Evolutionary conservation across 2,113 vertebrate species (phyloP), one percentile per base, ranked within the genome.

Genomic region (Centrocercus urophasianus): DNA sequence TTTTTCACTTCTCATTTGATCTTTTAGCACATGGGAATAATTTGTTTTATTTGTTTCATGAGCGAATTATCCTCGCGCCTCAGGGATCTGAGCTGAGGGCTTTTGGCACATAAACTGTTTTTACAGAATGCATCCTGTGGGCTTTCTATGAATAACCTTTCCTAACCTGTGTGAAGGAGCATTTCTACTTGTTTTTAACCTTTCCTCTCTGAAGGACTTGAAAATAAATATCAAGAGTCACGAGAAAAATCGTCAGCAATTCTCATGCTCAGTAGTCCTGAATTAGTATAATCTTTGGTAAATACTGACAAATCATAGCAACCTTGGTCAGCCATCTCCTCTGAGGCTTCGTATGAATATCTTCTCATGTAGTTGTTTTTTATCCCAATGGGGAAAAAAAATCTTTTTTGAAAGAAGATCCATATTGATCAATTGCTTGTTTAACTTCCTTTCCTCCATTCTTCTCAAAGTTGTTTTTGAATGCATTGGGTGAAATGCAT

Each of bases 1-100:
- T 36, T 50, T 93, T 64, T 87, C 82, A 87, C 38, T 93, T 95
- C 28, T 88, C 54, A 64, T 88, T 67, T 83, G n/a, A 77, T 95
- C 30, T 5, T 7, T 77, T 70, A 81, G 45, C 67, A 19, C 83
- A 73, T 0, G 0, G 38, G 79, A 90, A 79, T 83, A 15, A 66
- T 70, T 88, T 48, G 34, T 38, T 95, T 89, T 83, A 32, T 50
- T 38, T 38, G 9, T 38, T 38, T 57, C 34, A 13, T 16, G 22
- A 70, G 52, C 38, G 28, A 54, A 42, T 57, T 57, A 8, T 34
- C 64, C 43, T 73, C 15, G 24, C 32, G 2, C 3, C 7, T 22
- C 3, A 3, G 18, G 42, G 59, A 24, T 65, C 27, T 52, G 38
- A 38, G 13, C 60, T 81, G 65, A 73, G 19, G 38, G 38, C 38